A percentile compares a stretch with the other conserved stretches of the same genome.
phyloP scores from a whole-genome alignment of 30 jellyfish, hydroid and myxozoan species.

The Chrysaora quinquecirrha region DNA sequence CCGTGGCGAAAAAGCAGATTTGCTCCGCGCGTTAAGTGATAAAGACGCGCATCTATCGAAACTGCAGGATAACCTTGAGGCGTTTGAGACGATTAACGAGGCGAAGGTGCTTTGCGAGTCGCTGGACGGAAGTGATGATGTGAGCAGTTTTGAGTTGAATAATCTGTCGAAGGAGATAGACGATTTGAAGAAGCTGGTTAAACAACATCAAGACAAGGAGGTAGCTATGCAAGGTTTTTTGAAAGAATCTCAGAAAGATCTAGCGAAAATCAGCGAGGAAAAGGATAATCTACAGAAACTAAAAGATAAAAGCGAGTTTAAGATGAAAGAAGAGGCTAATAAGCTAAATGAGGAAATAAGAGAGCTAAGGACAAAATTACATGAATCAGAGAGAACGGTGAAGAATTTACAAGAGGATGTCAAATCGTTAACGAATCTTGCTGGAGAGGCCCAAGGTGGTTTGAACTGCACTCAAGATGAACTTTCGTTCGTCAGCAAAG shows the following conservation, averaged over 20 bases:
- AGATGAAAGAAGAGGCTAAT: slow-evolving; percentile 58
- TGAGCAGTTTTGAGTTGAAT: slow-evolving; percentile 53
- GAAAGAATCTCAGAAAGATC: slow-evolving; percentile 72
- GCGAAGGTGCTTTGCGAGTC: slow-evolving; percentile 52
- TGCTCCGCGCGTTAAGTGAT: slow-evolving; percentile 62
- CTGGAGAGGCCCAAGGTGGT: slow-evolving; percentile 90
- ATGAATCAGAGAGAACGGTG: slow-evolving; percentile 77
- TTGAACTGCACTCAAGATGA: slow-evolving; percentile 78
- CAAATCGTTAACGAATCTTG: slow-evolving; percentile 59
- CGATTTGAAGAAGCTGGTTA: slow-evolving; percentile 67
- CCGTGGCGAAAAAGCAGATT: slow-evolving; percentile 82
- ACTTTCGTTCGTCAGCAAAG: slow-evolving; percentile 59
- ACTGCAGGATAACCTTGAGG: slow-evolving; percentile 52
- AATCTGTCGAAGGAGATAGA: slow-evolving; percentile 85
- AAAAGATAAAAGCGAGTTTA: slow-evolving; percentile 58
- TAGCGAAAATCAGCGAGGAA: slow-evolving; percentile 60
- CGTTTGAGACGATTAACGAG: slow-evolving; percentile 63
- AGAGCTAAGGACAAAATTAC: slow-evolving; percentile 64
- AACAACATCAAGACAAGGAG: slow-evolving; percentile 75
- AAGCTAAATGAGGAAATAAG: slow-evolving; percentile 70
- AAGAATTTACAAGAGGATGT: slow-evolving; percentile 73
- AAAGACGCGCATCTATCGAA: slow-evolving; percentile 55
- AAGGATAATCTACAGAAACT: slow-evolving; percentile 59
- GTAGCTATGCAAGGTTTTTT: slow-evolving; percentile 31
- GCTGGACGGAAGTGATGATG: slow-evolving; percentile 45